Conservation (phyloP, 2,113 vertebrate genomes). For the Gopherus evgoodei region DNA sequence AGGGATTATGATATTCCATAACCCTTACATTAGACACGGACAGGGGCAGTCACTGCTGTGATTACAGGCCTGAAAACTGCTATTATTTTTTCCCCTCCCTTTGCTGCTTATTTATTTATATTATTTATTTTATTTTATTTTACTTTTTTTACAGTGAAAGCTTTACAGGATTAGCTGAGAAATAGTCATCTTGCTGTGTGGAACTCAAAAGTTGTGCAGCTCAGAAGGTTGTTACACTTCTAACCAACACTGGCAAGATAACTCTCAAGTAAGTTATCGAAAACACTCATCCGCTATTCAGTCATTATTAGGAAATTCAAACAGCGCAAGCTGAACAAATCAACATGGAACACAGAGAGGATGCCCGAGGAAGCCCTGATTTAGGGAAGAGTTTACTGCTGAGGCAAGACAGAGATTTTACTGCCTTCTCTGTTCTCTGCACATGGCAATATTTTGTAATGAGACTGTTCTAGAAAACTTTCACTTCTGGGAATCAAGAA, state of each 20-base stretch:
- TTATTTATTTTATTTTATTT: slow-evolving; percentile 17
- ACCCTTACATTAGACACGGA: slow-evolving; percentile 96
- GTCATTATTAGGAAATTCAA: slow-evolving; percentile 51
- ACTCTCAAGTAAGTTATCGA: not conserved
- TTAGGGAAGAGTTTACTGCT: not conserved
- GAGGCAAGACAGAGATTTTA: not conserved
- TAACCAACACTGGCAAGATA: not conserved
- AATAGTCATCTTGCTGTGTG: not conserved
- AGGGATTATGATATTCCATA: slow-evolving; percentile 96
- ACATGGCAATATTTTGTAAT: not conserved
- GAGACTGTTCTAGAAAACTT: slow-evolving; percentile 1
- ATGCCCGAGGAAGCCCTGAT: slow-evolving; percentile 3
- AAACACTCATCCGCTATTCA: slow-evolving; percentile 6
- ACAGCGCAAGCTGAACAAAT: slow-evolving; percentile 53
- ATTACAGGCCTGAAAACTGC: slow-evolving; percentile 81
- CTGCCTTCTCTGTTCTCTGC: slow-evolving; percentile 7
- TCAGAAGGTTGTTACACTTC: slow-evolving; percentile 11
- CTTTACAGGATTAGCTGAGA: slow-evolving; percentile 86
- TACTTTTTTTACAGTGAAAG: slow-evolving; percentile 74
- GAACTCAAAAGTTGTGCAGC: slow-evolving; percentile 13
- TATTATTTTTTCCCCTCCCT: slow-evolving; percentile 62
- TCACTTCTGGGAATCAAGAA: slow-evolving; percentile 23
- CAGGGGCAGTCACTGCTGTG: slow-evolving; percentile 79
- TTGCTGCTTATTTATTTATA: not conserved
- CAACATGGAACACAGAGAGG: slow-evolving; percentile 21